phyloP scores from a whole-genome alignment of 2,888 invertebrate genomes.

The Rugalucina vietnamica region DNA sequence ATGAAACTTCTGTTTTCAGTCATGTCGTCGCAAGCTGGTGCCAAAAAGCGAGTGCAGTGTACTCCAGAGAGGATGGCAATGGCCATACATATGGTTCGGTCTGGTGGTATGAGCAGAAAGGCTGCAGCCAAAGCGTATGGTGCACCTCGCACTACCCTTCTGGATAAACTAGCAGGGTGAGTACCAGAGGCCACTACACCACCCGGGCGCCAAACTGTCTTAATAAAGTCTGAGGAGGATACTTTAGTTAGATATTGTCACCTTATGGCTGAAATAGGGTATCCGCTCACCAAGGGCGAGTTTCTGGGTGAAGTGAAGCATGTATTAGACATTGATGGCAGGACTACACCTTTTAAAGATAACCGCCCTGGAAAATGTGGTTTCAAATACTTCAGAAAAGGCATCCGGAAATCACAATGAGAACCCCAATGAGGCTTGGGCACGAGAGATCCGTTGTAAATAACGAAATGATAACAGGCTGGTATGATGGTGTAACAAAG shows the following conservation, averaged over 20 bases:
- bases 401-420: not conserved
- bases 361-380: constrained; percentile 35
- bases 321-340: constrained; percentile 22
- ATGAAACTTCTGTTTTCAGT: too few species aligned
- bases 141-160: constrained; percentile 15
- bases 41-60: not conserved
- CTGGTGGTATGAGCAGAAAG: not conserved
- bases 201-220: not conserved
- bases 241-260: not conserved
- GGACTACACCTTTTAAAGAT: constrained; percentile 30
- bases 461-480: constrained; percentile 1
- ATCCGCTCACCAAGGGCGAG: constrained; percentile 18
- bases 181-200: not conserved
- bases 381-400: not conserved
- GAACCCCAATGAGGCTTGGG: constrained; percentile 12
- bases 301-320: constrained; percentile 16
- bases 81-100: constrained; percentile 10
- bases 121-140: not conserved
- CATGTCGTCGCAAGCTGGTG: too few species aligned
- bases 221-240: not conserved
- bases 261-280: constrained; percentile 27
- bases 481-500: constrained; percentile 1
- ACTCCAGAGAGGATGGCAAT: not conserved
- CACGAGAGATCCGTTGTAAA: constrained; percentile 15
- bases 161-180: constrained; percentile 8